Conservation (phyloP, 2,113 vertebrate species). For the Hydropotes inermis region DNA sequence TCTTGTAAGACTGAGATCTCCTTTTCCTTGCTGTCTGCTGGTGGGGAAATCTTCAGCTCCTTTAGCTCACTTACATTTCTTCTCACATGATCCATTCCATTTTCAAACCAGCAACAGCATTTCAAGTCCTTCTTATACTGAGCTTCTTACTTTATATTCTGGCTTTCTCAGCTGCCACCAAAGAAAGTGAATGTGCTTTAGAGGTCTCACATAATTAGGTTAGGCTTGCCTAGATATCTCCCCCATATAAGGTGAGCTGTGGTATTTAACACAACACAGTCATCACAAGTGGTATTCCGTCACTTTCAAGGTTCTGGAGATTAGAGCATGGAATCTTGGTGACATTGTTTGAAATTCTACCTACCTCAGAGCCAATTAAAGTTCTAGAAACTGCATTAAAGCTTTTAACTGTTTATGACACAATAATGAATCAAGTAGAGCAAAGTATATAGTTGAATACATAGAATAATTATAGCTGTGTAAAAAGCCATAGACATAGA, state of each 20-base stretch:
- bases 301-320: background rate
- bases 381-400: background rate
- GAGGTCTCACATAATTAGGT: background rate
- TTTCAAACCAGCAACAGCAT: background rate
- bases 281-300: background rate
- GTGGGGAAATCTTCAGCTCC: background rate
- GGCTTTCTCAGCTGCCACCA: background rate
- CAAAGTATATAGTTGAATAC: background rate
- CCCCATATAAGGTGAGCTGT: background rate
- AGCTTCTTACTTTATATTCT: background rate
- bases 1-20: background rate
- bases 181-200: background rate
- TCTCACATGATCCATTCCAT: background rate
- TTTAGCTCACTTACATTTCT: background rate
- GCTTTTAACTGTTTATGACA: background rate
- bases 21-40: background rate
- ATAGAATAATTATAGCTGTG: background rate
- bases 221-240: background rate
- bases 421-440: background rate
- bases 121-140: background rate
- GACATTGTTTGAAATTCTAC: background rate
- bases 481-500: background rate
- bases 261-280: background rate
- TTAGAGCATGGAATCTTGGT: background rate
- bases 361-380: background rate